Conservation (phyloP, 1,140 invertebrate species). For the Ericerus pela region DNA sequence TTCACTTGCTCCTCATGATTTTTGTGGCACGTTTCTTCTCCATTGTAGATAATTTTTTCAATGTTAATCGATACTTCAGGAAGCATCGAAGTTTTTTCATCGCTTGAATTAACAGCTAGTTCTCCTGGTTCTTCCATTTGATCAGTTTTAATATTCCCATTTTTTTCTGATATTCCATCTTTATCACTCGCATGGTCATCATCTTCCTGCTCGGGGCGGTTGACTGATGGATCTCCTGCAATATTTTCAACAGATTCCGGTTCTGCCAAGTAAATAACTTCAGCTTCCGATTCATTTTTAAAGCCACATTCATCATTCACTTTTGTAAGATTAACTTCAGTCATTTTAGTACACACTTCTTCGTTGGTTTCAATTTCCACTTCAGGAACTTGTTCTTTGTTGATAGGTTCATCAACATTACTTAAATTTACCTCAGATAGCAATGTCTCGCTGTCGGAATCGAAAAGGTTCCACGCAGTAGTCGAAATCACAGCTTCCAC, state of each 20-base stretch:
- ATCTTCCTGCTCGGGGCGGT: too few relatives aligned
- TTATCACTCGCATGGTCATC: not conserved
- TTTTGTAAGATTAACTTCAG: too few relatives aligned
- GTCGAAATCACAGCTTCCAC: not conserved
- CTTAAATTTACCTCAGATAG: slow-evolving; percentile 24
- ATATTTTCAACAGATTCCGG: too few relatives aligned
- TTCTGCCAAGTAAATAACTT: too few relatives aligned
- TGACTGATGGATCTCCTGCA: too few relatives aligned
- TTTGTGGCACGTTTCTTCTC: not conserved
- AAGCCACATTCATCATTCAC: too few relatives aligned
- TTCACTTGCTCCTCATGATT: not conserved
- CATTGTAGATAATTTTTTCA: not conserved
- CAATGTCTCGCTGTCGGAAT: slow-evolving; percentile 33
- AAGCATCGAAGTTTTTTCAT: not conserved
- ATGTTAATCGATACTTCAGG: not conserved
- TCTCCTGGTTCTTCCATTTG: too few relatives aligned
- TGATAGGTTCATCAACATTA: not conserved
- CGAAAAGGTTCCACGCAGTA: slow-evolving; percentile 33
- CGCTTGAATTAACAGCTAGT: too few relatives aligned
- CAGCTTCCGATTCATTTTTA: too few relatives aligned
- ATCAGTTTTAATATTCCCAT: too few relatives aligned
- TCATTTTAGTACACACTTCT: too few relatives aligned
- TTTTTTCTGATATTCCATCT: not conserved
- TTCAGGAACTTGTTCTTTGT: not conserved
- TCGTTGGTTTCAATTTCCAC: too few relatives aligned